Base-by-base conservation (phyloP, 1,140 invertebrate species). In the Akabosia matsudoensis region DNA sequence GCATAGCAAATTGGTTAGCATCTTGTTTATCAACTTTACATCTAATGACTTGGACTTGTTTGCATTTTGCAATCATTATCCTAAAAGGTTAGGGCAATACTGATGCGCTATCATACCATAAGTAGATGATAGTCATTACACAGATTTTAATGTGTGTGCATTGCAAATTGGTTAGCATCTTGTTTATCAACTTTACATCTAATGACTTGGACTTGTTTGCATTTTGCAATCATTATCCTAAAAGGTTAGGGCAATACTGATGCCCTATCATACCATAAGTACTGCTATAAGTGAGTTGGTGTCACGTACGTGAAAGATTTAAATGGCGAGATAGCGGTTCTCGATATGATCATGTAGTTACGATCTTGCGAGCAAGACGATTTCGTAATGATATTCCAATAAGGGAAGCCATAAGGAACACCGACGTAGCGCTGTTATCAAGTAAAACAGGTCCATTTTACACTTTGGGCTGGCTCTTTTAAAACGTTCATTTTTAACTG, bases 21-120 rank as follows among this genome's bases (percentile, higher is more conserved):
- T 56, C 54, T 24, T 22, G 54, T 56, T 56, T 56, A 56, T 56
- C 54, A 56, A 56, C 37, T 56, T 56, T 56, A 22, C 54, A 56
- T 56, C 22, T 56, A 56, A 10, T 24, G 22, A 24, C 54, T 10
- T 4, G 7, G 22, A 24, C 54, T 56, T 56, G 54, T 56, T 56
- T 56, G 54, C 54, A 56, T 56, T 56, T 56, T 56, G 54, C 54
- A 56, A 56, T 56, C 22, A 24, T 56, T 56, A 24, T 56, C 54
- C 3, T 56, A 56, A 45, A 45, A 10, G n/a, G n/a, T n/a, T n/a
- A n/a, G n/a, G n/a, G n/a, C n/a, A n/a, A n/a, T n/a, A n/a, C n/a
- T n/a, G n/a, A n/a, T n/a, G n/a, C n/a, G n/a, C n/a, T n/a, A n/a
- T n/a, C 37, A 18, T 18, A 45, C 18, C 37, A 10, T 18, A 10